Evolutionary conservation across 1,140 invertebrate species (phyloP).

Genomic region (Melipona quadrifasciata): DNA sequence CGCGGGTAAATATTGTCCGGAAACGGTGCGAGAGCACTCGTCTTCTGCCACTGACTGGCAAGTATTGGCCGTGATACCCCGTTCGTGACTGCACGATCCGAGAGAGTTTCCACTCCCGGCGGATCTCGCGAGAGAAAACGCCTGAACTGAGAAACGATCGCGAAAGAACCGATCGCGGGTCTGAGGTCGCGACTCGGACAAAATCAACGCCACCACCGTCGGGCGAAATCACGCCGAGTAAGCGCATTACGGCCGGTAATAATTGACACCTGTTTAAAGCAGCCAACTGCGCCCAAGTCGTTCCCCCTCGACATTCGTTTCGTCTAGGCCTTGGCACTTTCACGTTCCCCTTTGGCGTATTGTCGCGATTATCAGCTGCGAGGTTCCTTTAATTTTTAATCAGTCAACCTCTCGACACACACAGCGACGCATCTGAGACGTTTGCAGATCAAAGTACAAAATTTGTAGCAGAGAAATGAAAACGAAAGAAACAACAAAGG

Average conservation of each 20-base stretch:
- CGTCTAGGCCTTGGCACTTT: neutral
- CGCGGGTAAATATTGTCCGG: conserved; percentile 79
- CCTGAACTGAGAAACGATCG: neutral
- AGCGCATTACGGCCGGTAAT: conserved; percentile 70
- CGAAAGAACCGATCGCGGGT: neutral
- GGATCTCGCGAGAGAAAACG: conserved; percentile 30
- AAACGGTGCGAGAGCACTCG: conserved; percentile 57
- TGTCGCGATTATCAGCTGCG: too few species aligned
- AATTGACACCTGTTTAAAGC: conserved; percentile 68
- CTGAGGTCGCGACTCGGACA: conserved; percentile 43
- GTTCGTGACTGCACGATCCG: conserved; percentile 20
- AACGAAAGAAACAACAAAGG: too few species aligned
- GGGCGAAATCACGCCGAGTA: conserved; percentile 54
- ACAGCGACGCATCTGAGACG: too few species aligned
- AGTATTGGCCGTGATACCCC: conserved; percentile 66
- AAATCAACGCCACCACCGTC: conserved; percentile 53
- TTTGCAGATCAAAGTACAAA: too few species aligned
- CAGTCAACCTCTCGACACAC: neutral
- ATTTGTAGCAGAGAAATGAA: too few species aligned
- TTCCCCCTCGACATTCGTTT: too few species aligned
- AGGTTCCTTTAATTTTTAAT: neutral
- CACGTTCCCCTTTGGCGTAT: too few species aligned
- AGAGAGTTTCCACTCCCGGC: conserved; percentile 9
- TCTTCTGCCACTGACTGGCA: conserved; percentile 57
- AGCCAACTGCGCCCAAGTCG: conserved; percentile 10